Conservation (phyloP, 2,888 invertebrate genomes). For the Hirtodrosophila alboralis region DNA sequence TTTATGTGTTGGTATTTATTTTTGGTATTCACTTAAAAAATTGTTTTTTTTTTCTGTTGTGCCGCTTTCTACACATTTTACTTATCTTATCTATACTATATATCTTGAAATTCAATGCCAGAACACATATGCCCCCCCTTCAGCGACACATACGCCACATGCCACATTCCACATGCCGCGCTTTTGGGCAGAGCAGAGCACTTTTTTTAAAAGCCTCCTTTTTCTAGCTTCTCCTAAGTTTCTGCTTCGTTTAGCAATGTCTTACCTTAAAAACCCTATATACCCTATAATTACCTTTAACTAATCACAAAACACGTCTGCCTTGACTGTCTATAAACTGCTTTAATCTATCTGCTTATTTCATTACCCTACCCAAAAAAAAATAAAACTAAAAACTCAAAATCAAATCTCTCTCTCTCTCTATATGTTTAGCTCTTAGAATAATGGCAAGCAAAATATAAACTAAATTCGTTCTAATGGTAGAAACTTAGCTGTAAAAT, state of each 20-base stretch:
- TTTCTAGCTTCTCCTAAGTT: slow-evolving; percentile 40
- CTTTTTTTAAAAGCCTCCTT: slow-evolving; percentile 5
- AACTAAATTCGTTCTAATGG: slow-evolving; percentile 50
- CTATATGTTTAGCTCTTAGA: slow-evolving; percentile 65
- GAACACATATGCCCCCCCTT: slow-evolving; percentile 20
- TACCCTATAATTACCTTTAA: slow-evolving; percentile 3
- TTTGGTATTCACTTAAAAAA: slow-evolving; percentile 57
- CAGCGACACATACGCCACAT: slow-evolving; percentile 38
- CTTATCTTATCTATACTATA: slow-evolving; percentile 17
- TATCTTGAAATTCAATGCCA: slow-evolving; percentile 20
- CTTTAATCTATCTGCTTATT: slow-evolving; percentile 41
- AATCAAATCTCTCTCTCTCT: slow-evolving; percentile 18
- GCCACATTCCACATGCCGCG: slow-evolving; percentile 33
- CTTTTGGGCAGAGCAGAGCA: slow-evolving; percentile 56
- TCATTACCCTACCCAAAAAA: slow-evolving; percentile 29
- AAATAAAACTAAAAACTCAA: slow-evolving; percentile 9
- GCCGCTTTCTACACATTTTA: slow-evolving; percentile 57
- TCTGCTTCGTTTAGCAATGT: slow-evolving; percentile 35
- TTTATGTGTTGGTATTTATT: slow-evolving; percentile 71
- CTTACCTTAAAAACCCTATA: slow-evolving; percentile 14
- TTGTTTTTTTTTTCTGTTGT: slow-evolving; percentile 64
- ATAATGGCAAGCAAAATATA: slow-evolving; percentile 55
- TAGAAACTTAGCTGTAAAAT: slow-evolving; percentile 68
- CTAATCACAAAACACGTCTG: slow-evolving; percentile 15
- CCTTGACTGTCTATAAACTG: slow-evolving; percentile 39